phyloP scores from a whole-genome alignment of 92 coral and sea anemone species.

The Epizoanthus illoricatus region DNA sequence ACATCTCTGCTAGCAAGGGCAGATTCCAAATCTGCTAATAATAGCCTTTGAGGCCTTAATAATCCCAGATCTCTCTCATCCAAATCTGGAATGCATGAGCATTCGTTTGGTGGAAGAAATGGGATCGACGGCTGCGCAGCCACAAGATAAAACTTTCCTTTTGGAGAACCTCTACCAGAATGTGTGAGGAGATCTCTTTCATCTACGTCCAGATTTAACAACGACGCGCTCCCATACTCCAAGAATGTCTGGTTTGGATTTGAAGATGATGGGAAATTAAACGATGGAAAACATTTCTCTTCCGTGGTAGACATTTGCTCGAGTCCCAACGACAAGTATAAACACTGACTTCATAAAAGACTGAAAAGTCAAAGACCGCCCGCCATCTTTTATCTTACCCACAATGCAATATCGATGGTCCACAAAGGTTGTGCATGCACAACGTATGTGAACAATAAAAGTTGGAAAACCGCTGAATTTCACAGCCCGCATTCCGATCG shows the following conservation, averaged over 20 bases:
- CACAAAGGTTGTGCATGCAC: neutral
- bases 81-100: slow-evolving; percentile 30
- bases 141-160: slow-evolving; percentile 36
- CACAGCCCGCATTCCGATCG: neutral
- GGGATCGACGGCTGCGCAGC: slow-evolving; percentile 75
- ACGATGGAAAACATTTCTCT: slow-evolving; percentile 55
- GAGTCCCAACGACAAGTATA: too few species aligned
- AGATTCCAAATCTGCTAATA: too few species aligned
- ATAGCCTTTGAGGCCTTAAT: too few species aligned
- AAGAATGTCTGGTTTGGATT: slow-evolving; percentile 66
- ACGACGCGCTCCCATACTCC: slow-evolving; percentile 84
- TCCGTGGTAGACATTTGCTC: slow-evolving; percentile 1
- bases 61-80: slow-evolving; percentile 17
- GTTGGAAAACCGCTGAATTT: neutral
- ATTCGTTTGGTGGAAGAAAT: slow-evolving; percentile 54
- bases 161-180: slow-evolving; percentile 54
- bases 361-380: too few species aligned
- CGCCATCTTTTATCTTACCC: neutral
- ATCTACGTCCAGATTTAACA: slow-evolving; percentile 55
- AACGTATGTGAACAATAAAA: neutral
- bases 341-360: too few species aligned
- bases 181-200: slow-evolving; percentile 40
- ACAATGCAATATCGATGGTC: neutral
- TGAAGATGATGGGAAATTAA: slow-evolving; percentile 73
- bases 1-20: slow-evolving; percentile 4